phyloP scores from a whole-genome alignment of 2,797 vertebrate species.

The Artibeus lituratus region DNA sequence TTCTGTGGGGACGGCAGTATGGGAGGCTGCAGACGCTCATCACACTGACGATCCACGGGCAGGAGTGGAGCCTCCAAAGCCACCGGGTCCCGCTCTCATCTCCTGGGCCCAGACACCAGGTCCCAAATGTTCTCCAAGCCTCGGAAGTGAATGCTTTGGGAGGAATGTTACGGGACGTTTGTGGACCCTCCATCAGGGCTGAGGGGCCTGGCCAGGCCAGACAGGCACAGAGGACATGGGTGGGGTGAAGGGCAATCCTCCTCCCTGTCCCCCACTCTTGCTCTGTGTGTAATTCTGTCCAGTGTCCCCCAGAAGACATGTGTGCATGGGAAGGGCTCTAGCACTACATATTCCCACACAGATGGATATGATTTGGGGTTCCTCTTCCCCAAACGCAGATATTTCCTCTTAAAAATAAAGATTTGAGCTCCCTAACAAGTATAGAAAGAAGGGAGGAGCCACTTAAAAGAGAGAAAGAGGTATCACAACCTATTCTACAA shows the following conservation, averaged over 20 bases:
- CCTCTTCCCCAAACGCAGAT: not conserved
- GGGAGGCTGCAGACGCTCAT: not conserved
- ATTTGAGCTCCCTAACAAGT: not conserved
- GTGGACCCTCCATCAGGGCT: not conserved
- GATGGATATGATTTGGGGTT: not conserved
- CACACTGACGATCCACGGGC: not conserved
- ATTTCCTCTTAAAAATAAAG: not conserved
- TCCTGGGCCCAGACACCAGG: not conserved
- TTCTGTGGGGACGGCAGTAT: not conserved
- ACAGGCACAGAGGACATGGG: not conserved
- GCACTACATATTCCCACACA: not conserved
- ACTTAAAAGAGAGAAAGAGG: not conserved
- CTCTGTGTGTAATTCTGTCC: not conserved
- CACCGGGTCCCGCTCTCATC: not conserved
- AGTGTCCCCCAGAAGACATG: not conserved
- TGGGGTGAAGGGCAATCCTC: not conserved
- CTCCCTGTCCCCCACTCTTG: not conserved
- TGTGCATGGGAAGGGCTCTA: not conserved
- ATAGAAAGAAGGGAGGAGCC: not conserved
- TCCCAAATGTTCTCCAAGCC: not conserved
- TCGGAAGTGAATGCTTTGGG: not conserved
- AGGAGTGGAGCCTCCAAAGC: not conserved
- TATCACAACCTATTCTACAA: not conserved
- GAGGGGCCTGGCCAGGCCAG: not conserved
- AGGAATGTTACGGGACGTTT: not conserved